Base-by-base conservation (phyloP, 2,888 invertebrate species). In the Leucophenga montana region DNA sequence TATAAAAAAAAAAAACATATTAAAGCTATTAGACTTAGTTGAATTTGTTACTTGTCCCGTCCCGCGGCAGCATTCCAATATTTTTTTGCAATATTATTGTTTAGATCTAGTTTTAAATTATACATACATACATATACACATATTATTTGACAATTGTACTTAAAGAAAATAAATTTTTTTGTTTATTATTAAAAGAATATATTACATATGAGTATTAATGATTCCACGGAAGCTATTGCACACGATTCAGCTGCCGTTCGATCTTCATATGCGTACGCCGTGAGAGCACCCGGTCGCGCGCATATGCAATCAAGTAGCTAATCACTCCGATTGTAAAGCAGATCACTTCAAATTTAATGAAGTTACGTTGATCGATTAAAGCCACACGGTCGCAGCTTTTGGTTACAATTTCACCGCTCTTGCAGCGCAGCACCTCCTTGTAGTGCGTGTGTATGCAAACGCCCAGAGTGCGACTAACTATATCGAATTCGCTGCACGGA, bases 301-400 rank as follows among this genome's bases (percentile, higher is more conserved):
- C 80, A 76, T 85, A 86, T 18, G 87, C 85, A 1, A 86, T 71
- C 50, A 86, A 72, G 27, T 85, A 87, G 39, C 85, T 80, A 1
- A 88, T 62, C 20, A 85, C 69, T 0, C 85, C 89, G 16, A 87
- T 14, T 5, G 80, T 79, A 18, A 88, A 86, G 69, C 85, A 81
- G 2, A 82, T 70, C 2, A 82, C 76, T 67, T 88, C 84, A 50
- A 89, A 89, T 57, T 88, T 85, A 33, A 88, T 82, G 66, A 95
- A 97, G 69, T 93, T 92, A 73, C 93, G 91, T 86, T 96, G 95
- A 85, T 97, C 96, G 66, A 95, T 90, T 90, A 94, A 94, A 2
- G 94, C 94, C 16, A 95, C 94, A 85, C 92, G 91, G 83, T 95
- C 95, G 90, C 97, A 97, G 87, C 97, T 95, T 89, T 95, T 91